Conservation (phyloP, 2,113 vertebrate genomes). For the Isichthys henryi region DNA sequence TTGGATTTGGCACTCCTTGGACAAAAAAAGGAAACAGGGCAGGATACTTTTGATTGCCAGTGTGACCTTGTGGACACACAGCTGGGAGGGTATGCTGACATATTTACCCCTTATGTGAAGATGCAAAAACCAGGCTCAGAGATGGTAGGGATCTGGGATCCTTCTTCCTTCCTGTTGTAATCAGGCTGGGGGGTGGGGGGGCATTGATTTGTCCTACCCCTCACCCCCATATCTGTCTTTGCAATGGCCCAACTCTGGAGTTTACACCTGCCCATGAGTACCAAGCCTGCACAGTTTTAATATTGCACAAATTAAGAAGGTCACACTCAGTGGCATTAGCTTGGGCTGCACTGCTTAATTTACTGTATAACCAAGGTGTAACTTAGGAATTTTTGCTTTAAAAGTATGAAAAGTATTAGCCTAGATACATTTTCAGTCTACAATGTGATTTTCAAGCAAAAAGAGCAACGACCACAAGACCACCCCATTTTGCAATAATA, state of each 20-base stretch:
- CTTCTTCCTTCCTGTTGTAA: constrained; percentile 10
- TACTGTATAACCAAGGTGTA: background rate
- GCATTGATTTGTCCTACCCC: background rate
- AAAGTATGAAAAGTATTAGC: background rate
- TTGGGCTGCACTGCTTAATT: background rate
- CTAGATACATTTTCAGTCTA: background rate
- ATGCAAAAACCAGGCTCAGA: constrained; percentile 9
- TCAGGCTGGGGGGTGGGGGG: background rate
- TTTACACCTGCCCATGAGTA: constrained; percentile 48
- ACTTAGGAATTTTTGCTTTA: background rate
- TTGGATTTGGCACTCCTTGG: background rate
- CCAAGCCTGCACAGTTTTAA: background rate
- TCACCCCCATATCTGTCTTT: background rate
- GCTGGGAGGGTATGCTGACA: background rate
- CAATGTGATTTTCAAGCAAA: background rate
- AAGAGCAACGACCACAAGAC: background rate
- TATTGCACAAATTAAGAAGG: background rate
- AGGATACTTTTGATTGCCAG: background rate
- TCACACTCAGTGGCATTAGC: background rate
- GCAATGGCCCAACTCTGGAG: constrained; percentile 40
- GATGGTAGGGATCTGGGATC: constrained; percentile 35
- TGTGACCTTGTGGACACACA: constrained; percentile 1
- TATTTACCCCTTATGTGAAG: constrained; percentile 27
- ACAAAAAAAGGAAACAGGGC: background rate
- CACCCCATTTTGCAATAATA: background rate